Base-by-base conservation (phyloP, 2,888 invertebrate genomes). In the Tuta absoluta region DNA sequence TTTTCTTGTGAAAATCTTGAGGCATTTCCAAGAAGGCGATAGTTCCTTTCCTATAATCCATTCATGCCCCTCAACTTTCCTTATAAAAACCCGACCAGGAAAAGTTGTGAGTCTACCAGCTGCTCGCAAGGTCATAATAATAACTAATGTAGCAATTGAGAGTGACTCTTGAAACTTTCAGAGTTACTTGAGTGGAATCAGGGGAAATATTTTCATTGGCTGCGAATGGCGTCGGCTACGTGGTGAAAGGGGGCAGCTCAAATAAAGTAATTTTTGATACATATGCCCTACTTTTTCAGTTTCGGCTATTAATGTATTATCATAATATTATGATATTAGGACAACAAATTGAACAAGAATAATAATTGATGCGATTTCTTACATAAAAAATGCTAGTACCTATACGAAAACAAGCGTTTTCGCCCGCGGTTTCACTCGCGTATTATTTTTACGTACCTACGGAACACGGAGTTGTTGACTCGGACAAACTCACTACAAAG, bases 101-200 rank as follows among this genome's bases (percentile, higher is more conserved):
- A 14, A 45, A 60, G 14, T 41, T 19, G 45, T 23, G 33, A 10
- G 23, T 51, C 23, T 38, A 53, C 7, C 63, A 63, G 58, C 58
- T 63, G 63, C 23, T 49, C 37, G 12, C 63, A 59, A 56, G 57
- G 38, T 58, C 45, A 63, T 41, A 48, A 48, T 45, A 45, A 45
- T 45, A 45, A 48, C 8, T 63, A 49, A 59, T 60, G 45, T 37
- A 28, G 4, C 58, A 72, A 74, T 71, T 74, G 72, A 69, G 71
- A 73, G 69, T 69, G 72, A 71, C 75, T 71, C 70, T 78, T 67
- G 66, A 75, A 77, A 78, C 69, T 75, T 72, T 67, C 23, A 14
- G 68, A 66, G 58, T 67, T 68, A 23, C 23, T 53, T 28, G 53
- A 53, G 53, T 33, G 70, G 68, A 68, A 71, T 66, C 64, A 71